These are phyloP conservation scores for Coccyzus lansbergi DNA, from an alignment of 2,797 vertebrate species.

Conservation along the genomic window DNA sequence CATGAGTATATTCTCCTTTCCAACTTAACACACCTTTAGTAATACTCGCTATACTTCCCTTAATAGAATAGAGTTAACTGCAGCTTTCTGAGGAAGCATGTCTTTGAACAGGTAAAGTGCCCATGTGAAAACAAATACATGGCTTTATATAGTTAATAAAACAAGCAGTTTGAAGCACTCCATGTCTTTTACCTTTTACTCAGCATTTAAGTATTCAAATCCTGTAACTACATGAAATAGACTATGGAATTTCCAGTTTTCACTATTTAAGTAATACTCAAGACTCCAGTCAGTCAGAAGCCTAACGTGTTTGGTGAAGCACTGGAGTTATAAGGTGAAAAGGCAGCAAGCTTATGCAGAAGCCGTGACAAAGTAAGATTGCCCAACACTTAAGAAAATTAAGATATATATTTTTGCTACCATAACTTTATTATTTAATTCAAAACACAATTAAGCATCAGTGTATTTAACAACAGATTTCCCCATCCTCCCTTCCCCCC, in stretches of 20 bases:
- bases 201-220: not conserved
- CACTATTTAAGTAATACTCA: not conserved
- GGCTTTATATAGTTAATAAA: not conserved
- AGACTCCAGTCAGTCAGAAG: not conserved
- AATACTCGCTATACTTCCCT: not conserved
- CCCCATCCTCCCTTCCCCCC: not conserved
- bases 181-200: not conserved
- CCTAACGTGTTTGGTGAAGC: not conserved
- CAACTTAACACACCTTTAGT: not conserved
- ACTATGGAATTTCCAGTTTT: not conserved
- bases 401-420: conserved; percentile 4
- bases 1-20: not conserved
- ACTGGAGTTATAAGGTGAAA: not conserved
- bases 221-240: not conserved
- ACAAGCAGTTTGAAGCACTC: not conserved
- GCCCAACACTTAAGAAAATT: conserved; percentile 14
- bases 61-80: not conserved
- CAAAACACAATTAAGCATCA: not conserved
- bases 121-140: not conserved
- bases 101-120: not conserved
- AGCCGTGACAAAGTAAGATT: not conserved
- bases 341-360: fast-evolving
- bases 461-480: not conserved
- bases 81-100: not conserved
- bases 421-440: conserved; percentile 18